phyloP scores from a whole-genome alignment of 2,888 invertebrate species.

The Monoplex corrugatus region DNA sequence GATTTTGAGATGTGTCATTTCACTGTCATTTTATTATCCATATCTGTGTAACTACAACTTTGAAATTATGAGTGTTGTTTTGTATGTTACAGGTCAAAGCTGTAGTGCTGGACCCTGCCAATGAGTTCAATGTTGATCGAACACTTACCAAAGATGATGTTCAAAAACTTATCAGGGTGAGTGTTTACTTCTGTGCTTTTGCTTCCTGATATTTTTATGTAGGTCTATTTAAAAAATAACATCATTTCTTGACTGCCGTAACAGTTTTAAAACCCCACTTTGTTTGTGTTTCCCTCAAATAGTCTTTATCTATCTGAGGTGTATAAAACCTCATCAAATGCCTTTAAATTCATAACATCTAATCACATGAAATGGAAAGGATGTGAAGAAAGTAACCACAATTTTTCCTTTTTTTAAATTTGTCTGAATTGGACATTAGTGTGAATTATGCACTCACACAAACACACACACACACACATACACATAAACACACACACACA shows the following conservation, averaged over 20 bases:
- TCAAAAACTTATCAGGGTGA: conserved; percentile 81
- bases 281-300: no score
- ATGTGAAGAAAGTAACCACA: no score
- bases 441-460: no score
- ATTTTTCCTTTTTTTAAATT: neutral
- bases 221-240: no score
- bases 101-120: conserved; percentile 81
- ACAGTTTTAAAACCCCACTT: no score
- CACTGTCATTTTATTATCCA: neutral
- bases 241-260: no score
- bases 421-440: neutral
- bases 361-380: no score
- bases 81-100: conserved; percentile 78
- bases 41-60: neutral
- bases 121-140: conserved; percentile 82
- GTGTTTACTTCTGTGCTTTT: neutral
- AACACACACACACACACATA: no score
- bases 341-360: no score
- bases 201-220: neutral
- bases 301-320: no score
- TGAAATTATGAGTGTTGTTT: neutral
- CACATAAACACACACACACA: no score
- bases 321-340: no score
- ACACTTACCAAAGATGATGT: conserved; percentile 82
- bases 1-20: neutral